Conservation (phyloP, 2,888 invertebrate species). For the Lagria hirta region DNA sequence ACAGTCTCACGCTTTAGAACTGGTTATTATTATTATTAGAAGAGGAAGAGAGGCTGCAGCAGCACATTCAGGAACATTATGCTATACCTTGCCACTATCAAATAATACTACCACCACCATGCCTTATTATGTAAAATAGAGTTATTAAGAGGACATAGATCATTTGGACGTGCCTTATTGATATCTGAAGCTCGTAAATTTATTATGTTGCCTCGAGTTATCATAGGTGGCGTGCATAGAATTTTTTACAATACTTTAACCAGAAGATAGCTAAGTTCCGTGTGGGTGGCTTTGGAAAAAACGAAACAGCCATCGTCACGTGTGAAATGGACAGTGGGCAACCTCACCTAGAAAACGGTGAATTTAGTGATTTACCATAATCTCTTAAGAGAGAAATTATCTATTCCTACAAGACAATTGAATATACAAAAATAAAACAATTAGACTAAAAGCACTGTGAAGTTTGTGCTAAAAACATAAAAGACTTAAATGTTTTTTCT, state of each 20-base stretch:
- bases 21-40: conserved; percentile 41
- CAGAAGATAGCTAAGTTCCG: conserved; percentile 31
- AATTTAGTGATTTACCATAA: conserved; percentile 6
- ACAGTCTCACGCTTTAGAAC: conserved; percentile 47
- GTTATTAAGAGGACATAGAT: conserved; percentile 44
- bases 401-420: too few relatives aligned
- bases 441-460: too few relatives aligned
- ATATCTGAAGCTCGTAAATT: conserved; percentile 43
- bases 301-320: conserved; percentile 24
- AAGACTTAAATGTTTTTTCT: too few relatives aligned
- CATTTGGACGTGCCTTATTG: conserved; percentile 44
- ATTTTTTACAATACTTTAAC: conserved; percentile 11
- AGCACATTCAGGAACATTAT: conserved; percentile 14
- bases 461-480: too few relatives aligned
- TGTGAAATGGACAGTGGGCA: conserved; percentile 17
- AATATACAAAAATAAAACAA: too few relatives aligned
- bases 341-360: conserved; percentile 22
- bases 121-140: conserved; percentile 40
- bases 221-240: conserved; percentile 34
- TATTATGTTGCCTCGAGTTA: conserved; percentile 32
- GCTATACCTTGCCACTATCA: conserved; percentile 32
- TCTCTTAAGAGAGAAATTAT: too few relatives aligned
- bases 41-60: conserved; percentile 37
- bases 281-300: conserved; percentile 35
- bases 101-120: conserved; percentile 27